Evolutionary conservation across 2,888 invertebrate species (phyloP), one percentile per base, ranked within the genome.

Genomic region (Nemotelus nigrinus): DNA sequence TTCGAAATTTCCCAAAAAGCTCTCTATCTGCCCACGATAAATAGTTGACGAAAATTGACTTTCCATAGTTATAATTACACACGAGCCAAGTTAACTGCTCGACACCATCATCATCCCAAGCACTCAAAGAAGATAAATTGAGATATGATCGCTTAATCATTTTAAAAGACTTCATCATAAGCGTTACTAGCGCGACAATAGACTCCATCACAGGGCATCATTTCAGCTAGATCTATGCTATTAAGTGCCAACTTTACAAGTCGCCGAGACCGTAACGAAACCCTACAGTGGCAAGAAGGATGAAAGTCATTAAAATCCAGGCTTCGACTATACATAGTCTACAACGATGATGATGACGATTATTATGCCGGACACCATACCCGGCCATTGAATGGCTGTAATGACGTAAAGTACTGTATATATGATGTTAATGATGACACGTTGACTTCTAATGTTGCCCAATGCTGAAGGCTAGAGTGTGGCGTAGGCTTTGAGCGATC

Each of bases 341-440:
- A 25, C 25, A 25, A 25, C 25, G 25, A 25, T 25, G 25, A 25
- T 25, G 25, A 25, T 57, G 7, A 7, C 41, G 3, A 60, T 60
- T 60, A 60, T 60, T 60, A 60, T 60, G 60, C 60, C 41, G 39
- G 60, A 60, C 60, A 39, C 25, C 25, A 60, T 3, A 41, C 25
- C 39, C 41, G 39, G 7, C 60, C 7, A 2, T 7, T 41, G 7
- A 43, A 60, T 60, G n/a, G 39, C 60, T 39, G 41, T 39, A 25
- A 60, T 60, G 60, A 25, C 60, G 41, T 3, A 60, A 60, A 41
- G 25, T 60, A 60, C 41, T 60, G 41, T 60, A 43, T 25, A 60
- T 60, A 43, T 60, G 60, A 60, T 60, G 41, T 39, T 60, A 60
- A 60, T 60, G 60, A 60, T 43, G 41, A 60, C 39, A 43, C 41